Percentiles rank a stretch among this genome's conserved stretches.
phyloP scores from a whole-genome alignment of 2,888 invertebrate genomes.

The Plemyria rubiginata region DNA sequence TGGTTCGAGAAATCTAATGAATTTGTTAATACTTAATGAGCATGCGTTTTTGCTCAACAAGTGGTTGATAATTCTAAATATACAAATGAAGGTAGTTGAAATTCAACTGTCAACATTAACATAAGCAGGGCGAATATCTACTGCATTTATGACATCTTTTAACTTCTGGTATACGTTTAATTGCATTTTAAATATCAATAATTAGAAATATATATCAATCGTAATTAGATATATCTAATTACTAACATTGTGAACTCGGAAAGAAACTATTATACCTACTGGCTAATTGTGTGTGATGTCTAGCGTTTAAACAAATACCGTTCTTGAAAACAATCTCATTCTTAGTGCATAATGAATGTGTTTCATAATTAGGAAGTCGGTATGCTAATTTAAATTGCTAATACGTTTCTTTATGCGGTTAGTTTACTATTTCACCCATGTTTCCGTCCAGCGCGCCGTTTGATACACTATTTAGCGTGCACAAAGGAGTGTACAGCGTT shows the following conservation, averaged over 20 bases:
- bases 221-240: too few species aligned
- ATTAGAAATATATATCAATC: too few species aligned
- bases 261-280: conserved; percentile 8
- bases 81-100: conserved; percentile 35
- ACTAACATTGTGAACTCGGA: conserved; percentile 13
- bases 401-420: conserved; percentile 34
- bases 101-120: conserved; percentile 30
- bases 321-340: conserved; percentile 27
- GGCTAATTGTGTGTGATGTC: conserved; percentile 2
- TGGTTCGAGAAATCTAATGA: conserved; percentile 39
- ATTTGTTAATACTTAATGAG: conserved; percentile 31
- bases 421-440: conserved; percentile 29
- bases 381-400: conserved; percentile 38
- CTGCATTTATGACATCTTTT: conserved; percentile 28
- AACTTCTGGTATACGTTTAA: conserved; percentile 23
- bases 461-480: conserved; percentile 39
- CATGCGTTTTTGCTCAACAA: conserved; percentile 36
- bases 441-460: conserved; percentile 37
- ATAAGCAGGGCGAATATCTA: conserved; percentile 23
- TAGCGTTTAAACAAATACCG: conserved; percentile 16
- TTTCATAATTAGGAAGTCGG: conserved; percentile 33
- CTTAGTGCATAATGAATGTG: conserved; percentile 23
- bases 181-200: too few species aligned
- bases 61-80: conserved; percentile 35
- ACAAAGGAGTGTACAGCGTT: conserved; percentile 36